Percentiles rank a stretch among this genome's conserved stretches.
Evolutionary conservation across 92 coral and sea anemone genomes (phyloP).

Genomic region (Porites lobata): DNA sequence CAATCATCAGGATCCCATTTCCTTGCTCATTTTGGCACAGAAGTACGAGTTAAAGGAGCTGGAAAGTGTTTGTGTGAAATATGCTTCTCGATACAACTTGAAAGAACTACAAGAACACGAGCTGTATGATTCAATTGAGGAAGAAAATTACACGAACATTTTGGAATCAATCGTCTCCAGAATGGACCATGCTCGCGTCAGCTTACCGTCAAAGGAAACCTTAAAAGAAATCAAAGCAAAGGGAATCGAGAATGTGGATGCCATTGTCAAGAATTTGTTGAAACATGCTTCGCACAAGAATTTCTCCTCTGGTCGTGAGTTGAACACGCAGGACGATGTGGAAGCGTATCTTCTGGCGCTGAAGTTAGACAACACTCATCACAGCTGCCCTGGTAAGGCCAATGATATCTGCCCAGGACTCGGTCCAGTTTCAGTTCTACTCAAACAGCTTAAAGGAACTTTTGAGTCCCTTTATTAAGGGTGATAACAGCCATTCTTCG

Average conservation of each 20-base stretch:
- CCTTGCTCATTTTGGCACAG: constrained; percentile 14
- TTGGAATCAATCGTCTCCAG: background rate
- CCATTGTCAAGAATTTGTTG: constrained; percentile 3
- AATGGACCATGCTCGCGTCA: background rate
- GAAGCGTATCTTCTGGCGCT: constrained; percentile 4
- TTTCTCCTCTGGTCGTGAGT: background rate
- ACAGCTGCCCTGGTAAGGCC: constrained; percentile 12
- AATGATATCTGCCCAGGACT: background rate
- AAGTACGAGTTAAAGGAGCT: constrained; percentile 1
- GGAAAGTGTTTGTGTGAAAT: background rate
- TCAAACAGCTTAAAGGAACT: background rate
- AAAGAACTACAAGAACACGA: background rate
- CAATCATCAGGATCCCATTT: background rate
- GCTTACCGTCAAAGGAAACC: background rate
- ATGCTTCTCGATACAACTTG: background rate
- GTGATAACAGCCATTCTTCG: too few species aligned
- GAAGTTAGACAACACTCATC: background rate
- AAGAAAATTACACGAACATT: background rate
- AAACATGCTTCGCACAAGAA: constrained; percentile 8
- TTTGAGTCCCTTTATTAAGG: constrained; percentile 1
- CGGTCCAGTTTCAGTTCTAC: background rate
- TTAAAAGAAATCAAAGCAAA: background rate
- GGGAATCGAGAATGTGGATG: constrained; percentile 4
- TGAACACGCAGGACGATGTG: background rate
- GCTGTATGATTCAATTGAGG: background rate